phyloP scores from a whole-genome alignment of 2,888 invertebrate species.

The Athalia rosae region DNA sequence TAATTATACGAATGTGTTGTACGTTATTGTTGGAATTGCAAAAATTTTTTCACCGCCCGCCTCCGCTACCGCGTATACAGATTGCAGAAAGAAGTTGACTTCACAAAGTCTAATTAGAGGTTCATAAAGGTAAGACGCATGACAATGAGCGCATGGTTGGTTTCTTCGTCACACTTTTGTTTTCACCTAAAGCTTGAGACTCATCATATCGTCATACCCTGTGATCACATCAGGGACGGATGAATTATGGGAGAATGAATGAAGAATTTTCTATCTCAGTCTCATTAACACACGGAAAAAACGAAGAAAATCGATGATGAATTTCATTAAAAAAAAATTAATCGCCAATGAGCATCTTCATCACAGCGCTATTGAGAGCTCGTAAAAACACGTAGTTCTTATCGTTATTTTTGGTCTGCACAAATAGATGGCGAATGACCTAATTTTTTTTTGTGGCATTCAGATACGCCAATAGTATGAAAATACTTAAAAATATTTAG shows the following conservation, averaged over 20 bases:
- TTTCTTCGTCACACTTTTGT: conserved; percentile 62
- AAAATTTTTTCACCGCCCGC: conserved; percentile 19
- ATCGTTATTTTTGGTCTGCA: too few species aligned
- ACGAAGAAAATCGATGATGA: not conserved
- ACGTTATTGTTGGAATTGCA: conserved; percentile 3
- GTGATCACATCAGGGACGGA: conserved; percentile 58
- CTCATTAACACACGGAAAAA: not conserved
- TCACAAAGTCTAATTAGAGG: conserved; percentile 43
- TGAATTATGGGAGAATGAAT: too few species aligned
- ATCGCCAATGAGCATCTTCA: too few species aligned
- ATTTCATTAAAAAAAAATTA: too few species aligned
- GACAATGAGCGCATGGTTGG: conserved; percentile 49
- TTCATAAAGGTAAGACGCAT: conserved; percentile 51
- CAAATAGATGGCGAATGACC: too few species aligned
- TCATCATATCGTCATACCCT: conserved; percentile 61
- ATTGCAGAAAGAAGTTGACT: not conserved
- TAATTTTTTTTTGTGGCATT: too few species aligned
- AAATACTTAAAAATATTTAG: too few species aligned
- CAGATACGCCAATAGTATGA: too few species aligned
- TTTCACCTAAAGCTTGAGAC: conserved; percentile 58
- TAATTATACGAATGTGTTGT: too few species aligned
- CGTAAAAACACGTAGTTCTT: too few species aligned
- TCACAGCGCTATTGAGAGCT: too few species aligned
- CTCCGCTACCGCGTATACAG: not conserved
- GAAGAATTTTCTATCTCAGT: not conserved